phyloP scores from a whole-genome alignment of 2,888 invertebrate genomes.

The Ophioninae sp. region DNA sequence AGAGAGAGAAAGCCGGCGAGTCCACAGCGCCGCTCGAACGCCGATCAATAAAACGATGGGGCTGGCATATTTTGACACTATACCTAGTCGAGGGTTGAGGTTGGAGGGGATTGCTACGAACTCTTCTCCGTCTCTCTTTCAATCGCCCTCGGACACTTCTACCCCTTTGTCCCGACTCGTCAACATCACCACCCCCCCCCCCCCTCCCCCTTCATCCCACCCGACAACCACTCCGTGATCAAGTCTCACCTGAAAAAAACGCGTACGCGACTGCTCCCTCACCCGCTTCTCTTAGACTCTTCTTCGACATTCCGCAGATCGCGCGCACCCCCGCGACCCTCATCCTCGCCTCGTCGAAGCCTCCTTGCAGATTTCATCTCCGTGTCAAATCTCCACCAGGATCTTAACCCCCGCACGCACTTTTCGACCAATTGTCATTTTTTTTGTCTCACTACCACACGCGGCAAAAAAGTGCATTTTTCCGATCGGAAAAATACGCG shows the following conservation, averaged over 20 bases:
- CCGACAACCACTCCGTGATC: not conserved
- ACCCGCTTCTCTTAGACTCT: not conserved
- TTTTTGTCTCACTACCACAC: slow-evolving; percentile 14
- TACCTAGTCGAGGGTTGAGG: slow-evolving; percentile 4
- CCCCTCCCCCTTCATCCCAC: not conserved
- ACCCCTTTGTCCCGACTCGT: not conserved
- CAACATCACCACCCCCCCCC: too few relatives aligned
- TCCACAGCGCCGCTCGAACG: slow-evolving; percentile 66
- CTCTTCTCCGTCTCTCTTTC: slow-evolving; percentile 31
- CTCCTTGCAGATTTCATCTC: not conserved
- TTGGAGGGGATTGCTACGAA: slow-evolving; percentile 21
- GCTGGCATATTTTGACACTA: slow-evolving; percentile 69
- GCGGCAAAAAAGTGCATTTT: not conserved
- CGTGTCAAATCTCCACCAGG: too few relatives aligned
- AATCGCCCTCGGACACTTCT: not conserved
- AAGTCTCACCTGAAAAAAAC: slow-evolving; percentile 16
- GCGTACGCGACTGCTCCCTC: slow-evolving; percentile 5
- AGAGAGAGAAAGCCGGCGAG: slow-evolving; percentile 41
- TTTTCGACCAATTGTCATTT: not conserved
- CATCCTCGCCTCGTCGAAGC: not conserved
- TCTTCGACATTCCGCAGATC: not conserved
- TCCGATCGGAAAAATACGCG: too few relatives aligned
- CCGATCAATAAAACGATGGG: slow-evolving; percentile 76
- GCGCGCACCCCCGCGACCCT: not conserved
- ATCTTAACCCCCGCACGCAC: not conserved